These are phyloP conservation scores for Perccottus glenii DNA, from an alignment of 2,113 vertebrate genomes.

Conservation along the genomic window DNA sequence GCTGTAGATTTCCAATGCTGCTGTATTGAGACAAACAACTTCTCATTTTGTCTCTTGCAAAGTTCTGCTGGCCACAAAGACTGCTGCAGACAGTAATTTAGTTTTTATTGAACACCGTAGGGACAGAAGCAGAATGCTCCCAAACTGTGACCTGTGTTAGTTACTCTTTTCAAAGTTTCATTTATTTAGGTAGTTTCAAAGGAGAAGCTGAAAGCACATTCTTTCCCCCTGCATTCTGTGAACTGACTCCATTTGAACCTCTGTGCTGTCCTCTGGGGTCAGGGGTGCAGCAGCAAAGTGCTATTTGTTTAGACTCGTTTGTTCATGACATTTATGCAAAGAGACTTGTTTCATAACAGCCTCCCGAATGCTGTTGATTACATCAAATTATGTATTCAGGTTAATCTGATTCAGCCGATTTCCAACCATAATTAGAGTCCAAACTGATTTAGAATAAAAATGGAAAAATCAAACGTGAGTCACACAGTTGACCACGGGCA, in stretches of 20 bases:
- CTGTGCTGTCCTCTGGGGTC: background rate
- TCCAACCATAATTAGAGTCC: conserved; percentile 22
- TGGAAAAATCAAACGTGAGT: conserved; percentile 17
- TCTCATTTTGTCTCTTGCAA: too few species aligned
- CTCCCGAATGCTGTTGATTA: conserved; percentile 33
- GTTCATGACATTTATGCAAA: conserved; percentile 35
- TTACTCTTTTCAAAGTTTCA: conserved; percentile 21
- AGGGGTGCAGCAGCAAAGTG: background rate
- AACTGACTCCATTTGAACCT: background rate
- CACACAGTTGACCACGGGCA: conserved; percentile 9
- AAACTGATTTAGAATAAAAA: conserved; percentile 1
- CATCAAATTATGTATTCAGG: conserved; percentile 24
- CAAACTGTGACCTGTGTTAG: conserved; percentile 47
- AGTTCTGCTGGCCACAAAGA: too few species aligned
- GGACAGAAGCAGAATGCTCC: conserved; percentile 18
- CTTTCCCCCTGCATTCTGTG: background rate
- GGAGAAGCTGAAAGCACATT: conserved; percentile 5
- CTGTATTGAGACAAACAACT: too few species aligned
- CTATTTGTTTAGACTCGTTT: conserved; percentile 11
- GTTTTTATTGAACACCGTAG: background rate
- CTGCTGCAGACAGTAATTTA: too few species aligned
- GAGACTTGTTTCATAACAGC: conserved; percentile 19
- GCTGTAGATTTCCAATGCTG: too few species aligned
- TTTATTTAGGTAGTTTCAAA: conserved; percentile 23
- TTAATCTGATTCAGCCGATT: conserved; percentile 27